phyloP scores from a whole-genome alignment of 1,140 invertebrate genomes.

The Hetaerina americana region DNA sequence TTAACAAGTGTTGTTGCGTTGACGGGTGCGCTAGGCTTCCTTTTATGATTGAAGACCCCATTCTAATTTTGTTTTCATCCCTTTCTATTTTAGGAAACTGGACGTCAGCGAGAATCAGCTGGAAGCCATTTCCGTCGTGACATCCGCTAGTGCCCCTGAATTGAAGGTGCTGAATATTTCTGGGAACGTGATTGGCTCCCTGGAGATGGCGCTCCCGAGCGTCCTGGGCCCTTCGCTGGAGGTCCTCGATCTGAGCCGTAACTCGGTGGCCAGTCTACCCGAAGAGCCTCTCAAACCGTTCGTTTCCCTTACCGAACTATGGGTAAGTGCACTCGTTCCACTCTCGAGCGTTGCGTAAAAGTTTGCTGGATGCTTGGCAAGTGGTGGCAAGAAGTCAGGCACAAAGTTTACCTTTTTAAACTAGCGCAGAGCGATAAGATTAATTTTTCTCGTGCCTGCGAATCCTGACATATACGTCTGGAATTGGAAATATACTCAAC shows the following conservation, averaged over 20 bases:
- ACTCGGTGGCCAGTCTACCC: slow-evolving; percentile 54
- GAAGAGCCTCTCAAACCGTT: slow-evolving; percentile 46
- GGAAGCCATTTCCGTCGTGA: slow-evolving; percentile 37
- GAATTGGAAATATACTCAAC: no score
- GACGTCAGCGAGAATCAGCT: slow-evolving; percentile 68
- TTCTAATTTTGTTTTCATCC: no score
- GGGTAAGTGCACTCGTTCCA: slow-evolving; percentile 33
- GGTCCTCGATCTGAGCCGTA: slow-evolving; percentile 34
- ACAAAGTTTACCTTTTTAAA: no score
- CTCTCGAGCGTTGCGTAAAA: neutral
- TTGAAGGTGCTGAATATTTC: slow-evolving; percentile 23
- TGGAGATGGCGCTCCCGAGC: neutral
- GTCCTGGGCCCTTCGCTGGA: slow-evolving; percentile 18
- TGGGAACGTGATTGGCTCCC: slow-evolving; percentile 14
- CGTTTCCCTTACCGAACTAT: slow-evolving; percentile 72
- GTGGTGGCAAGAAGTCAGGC: no score
- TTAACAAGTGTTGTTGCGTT: no score
- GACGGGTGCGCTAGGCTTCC: no score
- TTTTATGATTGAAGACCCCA: no score
- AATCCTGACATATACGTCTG: no score
- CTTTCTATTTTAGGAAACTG: slow-evolving; percentile 50
- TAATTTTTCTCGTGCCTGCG: no score
- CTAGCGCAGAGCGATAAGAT: no score
- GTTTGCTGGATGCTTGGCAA: no score
- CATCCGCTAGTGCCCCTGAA: slow-evolving; percentile 71